Conservation (phyloP, 2,888 invertebrate genomes). For the Clusia tigrina region DNA sequence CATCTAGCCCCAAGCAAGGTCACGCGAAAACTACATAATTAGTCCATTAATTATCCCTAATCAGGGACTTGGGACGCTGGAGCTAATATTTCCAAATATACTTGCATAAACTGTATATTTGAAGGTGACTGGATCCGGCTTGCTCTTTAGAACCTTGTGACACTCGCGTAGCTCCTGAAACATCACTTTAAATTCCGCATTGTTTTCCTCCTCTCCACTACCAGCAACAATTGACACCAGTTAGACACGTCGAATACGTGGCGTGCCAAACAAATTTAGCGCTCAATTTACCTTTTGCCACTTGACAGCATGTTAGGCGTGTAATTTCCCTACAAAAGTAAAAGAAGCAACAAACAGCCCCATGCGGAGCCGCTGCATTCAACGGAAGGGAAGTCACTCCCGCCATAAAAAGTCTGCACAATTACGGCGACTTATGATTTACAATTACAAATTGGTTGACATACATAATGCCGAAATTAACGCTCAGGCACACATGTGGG, state of each 20-base stretch:
- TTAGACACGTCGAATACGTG: conserved; percentile 27
- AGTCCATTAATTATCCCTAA: too few species aligned
- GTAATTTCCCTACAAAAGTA: conserved; percentile 33
- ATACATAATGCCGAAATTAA: conserved; percentile 38
- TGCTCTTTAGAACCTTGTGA: too few species aligned
- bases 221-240: neutral
- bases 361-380: neutral
- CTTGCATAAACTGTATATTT: too few species aligned
- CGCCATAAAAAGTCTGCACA: neutral
- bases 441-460: conserved; percentile 39
- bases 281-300: conserved; percentile 52
- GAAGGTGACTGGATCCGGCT: too few species aligned
- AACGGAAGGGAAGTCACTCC: neutral
- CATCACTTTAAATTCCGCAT: too few species aligned
- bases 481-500: conserved; percentile 10
- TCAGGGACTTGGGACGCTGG: too few species aligned
- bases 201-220: too few species aligned
- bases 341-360: conserved; percentile 30
- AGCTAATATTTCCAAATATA: too few species aligned
- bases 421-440: conserved; percentile 22
- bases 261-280: conserved; percentile 43
- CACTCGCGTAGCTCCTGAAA: too few species aligned
- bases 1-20: too few species aligned
- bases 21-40: too few species aligned
- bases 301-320: conserved; percentile 45